Evolutionary conservation across 2,888 invertebrate genomes (phyloP), one percentile per base, ranked within the genome.

Genomic region (Temnothorax unifasciatus): DNA sequence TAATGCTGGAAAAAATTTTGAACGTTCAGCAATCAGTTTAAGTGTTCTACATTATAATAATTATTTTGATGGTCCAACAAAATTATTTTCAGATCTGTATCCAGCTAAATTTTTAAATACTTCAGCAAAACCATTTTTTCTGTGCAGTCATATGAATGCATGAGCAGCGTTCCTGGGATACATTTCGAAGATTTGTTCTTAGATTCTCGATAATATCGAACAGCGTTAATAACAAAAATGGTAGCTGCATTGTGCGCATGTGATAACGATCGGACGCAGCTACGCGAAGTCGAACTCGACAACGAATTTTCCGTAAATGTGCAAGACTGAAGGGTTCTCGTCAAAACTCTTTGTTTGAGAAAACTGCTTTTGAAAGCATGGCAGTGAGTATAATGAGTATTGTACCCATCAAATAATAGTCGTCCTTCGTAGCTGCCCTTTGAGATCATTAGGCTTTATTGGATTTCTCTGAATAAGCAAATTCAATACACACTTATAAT

Each of bases 281-380:
- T 52, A 50, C 18, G 18, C 21, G 47, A 8, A 38, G 4, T 79
- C 15, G 8, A 52, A 64, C 38, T 68, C 76, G 13, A 54, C 47
- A 79, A 79, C 18, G 47, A 73, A 73, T 81, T 79, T 81, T 2
- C 25, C 15, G 38, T 25, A 73, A 59, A 79, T 79, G 29, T 54
- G 57, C 41, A 38, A 8, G 0, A 9, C 5, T 59, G 41, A 81
- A 81, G 57, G n/a, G 34, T 21, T 18, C 74, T 81, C 38, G 13
- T 71, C 44, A 57, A 38, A 11, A 59, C 13, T 57, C 29, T 77
- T 59, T 71, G 73, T 71, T 79, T 34, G 18, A 79, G 34, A 59
- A 47, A 47, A 47, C 11, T 44, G 29, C 11, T 38, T 29, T 68
- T 29, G 15, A 11, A 71, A 66, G 29, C 64, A 18, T 18, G 6